These are phyloP conservation scores for Ostrea edulis DNA, from an alignment of 1,140 invertebrate species.

Conservation along the genomic window DNA sequence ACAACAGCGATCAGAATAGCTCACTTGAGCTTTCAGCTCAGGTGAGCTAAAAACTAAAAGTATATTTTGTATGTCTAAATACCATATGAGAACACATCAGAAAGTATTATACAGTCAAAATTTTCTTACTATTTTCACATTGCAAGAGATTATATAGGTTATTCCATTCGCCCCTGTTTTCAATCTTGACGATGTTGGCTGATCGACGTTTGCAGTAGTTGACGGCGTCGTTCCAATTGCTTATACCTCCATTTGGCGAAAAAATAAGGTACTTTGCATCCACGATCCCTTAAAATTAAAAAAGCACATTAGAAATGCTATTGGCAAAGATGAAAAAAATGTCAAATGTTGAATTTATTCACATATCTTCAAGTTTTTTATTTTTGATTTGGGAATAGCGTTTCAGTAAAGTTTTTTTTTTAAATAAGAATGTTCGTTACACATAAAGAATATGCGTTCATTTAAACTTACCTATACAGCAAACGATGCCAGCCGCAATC, in stretches of 20 bases:
- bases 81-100: too few species aligned
- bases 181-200: neutral
- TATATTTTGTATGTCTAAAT: too few species aligned
- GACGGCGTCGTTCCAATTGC: neutral
- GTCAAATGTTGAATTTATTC: too few species aligned
- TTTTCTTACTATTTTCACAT: neutral
- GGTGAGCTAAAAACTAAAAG: too few species aligned
- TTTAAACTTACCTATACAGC: neutral
- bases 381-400: too few species aligned
- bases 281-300: neutral
- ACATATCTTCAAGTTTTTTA: too few species aligned
- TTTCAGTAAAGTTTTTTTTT: neutral
- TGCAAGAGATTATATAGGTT: neutral
- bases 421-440: neutral
- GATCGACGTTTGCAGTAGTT: neutral
- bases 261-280: neutral
- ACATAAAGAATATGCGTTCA: neutral
- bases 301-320: neutral
- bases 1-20: too few species aligned
- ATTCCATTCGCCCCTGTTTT: neutral
- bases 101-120: neutral
- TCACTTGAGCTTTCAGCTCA: too few species aligned
- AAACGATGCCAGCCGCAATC: neutral
- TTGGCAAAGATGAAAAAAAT: neutral
- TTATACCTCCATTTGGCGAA: neutral